These are phyloP conservation scores for Parotocinclus haroldoi DNA, from an alignment of 2,797 vertebrate species.

Conservation along the genomic window DNA sequence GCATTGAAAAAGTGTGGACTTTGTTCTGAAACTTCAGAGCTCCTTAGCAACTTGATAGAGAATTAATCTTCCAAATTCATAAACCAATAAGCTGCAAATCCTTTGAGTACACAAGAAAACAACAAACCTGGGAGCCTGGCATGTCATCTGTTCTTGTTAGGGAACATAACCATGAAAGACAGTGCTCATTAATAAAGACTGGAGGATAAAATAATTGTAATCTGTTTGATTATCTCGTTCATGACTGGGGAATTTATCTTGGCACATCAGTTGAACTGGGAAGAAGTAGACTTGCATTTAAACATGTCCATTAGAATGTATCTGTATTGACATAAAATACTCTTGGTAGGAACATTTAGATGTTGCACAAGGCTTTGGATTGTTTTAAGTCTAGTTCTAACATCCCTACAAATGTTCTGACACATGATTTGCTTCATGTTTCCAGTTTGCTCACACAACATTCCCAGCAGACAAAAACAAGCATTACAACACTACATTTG, in stretches of 20 bases:
- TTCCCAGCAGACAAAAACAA: no score
- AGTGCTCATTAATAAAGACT: constrained; percentile 82
- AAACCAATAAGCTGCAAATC: constrained; percentile 55
- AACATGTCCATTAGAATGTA: constrained; percentile 76
- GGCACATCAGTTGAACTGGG: constrained; percentile 69
- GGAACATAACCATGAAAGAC: constrained; percentile 79
- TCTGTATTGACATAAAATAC: constrained; percentile 9
- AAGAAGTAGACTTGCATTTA: constrained; percentile 78
- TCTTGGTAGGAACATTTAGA: constrained; percentile 12
- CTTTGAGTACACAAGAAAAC: constrained; percentile 50
- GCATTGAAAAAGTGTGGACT: constrained; percentile 3
- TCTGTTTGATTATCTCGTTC: constrained; percentile 82
- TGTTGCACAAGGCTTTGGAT: constrained; percentile 1
- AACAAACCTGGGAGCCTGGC: constrained; percentile 66
- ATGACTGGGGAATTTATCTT: constrained; percentile 83
- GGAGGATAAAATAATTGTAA: constrained; percentile 81
- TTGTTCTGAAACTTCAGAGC: constrained; percentile 21
- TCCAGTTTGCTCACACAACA: no score
- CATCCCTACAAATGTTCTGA: no score
- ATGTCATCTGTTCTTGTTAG: constrained; percentile 82
- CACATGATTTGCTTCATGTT: no score
- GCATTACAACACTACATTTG: no score
- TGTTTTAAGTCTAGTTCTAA: no score
- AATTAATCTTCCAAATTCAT: constrained; percentile 58
- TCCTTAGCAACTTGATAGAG: constrained; percentile 50